These are phyloP conservation scores for Masnerella sp. DNA, from an alignment of 2,888 invertebrate species.

Conservation along the genomic window DNA sequence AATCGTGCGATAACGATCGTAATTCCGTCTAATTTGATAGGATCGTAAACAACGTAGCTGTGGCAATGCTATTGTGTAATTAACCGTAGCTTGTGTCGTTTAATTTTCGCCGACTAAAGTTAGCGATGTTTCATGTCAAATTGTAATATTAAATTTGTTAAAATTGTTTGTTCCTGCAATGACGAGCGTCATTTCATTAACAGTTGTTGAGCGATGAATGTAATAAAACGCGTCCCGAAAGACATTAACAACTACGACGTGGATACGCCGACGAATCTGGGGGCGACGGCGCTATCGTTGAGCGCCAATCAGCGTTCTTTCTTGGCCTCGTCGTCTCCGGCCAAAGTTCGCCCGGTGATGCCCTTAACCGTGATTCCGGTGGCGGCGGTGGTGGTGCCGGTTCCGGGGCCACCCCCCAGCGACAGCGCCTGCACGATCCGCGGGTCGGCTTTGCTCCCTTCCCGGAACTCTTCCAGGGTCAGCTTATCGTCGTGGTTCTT, in stretches of 20 bases:
- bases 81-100: constrained; percentile 4
- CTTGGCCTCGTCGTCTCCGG: constrained; percentile 21
- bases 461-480: constrained; percentile 96
- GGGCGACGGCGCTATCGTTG: constrained; percentile 14
- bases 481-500: constrained; percentile 98
- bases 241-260: constrained; percentile 54
- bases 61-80: constrained; percentile 10
- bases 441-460: constrained; percentile 98
- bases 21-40: constrained; percentile 1
- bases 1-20: constrained; percentile 10
- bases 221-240: constrained; percentile 44
- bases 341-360: constrained; percentile 16
- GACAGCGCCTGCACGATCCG: constrained; percentile 97
- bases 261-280: constrained; percentile 34
- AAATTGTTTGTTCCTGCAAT: constrained; percentile 14
- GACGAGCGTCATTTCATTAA: constrained; percentile 31
- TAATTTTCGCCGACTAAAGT: no score
- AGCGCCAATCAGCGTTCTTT: constrained; percentile 49
- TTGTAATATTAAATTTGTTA: constrained; percentile 17
- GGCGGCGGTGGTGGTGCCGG: constrained; percentile 22
- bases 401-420: constrained; percentile 85
- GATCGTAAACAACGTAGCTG: not conserved
- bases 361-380: constrained; percentile 41
- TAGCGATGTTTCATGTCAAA: not conserved
- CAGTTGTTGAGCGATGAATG: constrained; percentile 50